A percentile compares a stretch with the other conserved stretches of the same genome.
phyloP scores from a whole-genome alignment of 2,888 invertebrate species.

The Coelogynopora nodosa region DNA sequence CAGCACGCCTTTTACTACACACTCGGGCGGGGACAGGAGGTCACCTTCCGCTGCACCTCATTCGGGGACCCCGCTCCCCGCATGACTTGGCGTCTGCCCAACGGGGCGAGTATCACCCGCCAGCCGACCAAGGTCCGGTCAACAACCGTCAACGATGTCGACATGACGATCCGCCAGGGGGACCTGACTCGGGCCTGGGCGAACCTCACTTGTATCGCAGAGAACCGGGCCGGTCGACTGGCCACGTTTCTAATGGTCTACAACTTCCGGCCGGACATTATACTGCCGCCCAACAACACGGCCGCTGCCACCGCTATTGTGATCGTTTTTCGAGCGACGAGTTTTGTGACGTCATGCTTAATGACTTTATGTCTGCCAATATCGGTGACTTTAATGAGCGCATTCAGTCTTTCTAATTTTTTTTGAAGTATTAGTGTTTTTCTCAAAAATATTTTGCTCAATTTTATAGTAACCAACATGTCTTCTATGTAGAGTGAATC shows the following conservation, averaged over 20 bases:
- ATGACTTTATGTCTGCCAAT: too few species aligned
- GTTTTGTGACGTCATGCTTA: too few species aligned
- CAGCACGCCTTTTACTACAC: background rate
- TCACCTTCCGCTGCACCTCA: constrained; percentile 9
- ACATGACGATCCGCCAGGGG: background rate
- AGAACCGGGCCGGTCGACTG: background rate
- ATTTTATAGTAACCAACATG: too few species aligned
- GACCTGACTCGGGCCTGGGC: background rate
- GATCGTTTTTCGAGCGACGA: too few species aligned
- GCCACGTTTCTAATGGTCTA: background rate
- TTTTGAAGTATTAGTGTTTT: too few species aligned
- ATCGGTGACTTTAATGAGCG: too few species aligned
- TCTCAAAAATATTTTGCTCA: too few species aligned
- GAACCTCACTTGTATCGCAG: background rate
- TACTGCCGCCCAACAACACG: background rate
- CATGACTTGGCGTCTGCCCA: background rate
- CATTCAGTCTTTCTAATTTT: too few species aligned
- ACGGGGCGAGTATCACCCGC: background rate
- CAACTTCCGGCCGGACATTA: background rate
- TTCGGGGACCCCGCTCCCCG: constrained; percentile 16
- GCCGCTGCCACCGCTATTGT: too few species aligned
- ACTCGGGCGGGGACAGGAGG: background rate
- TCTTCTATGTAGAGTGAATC: too few species aligned
- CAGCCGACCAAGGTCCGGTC: background rate
- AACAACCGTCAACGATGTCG: background rate